These are phyloP conservation scores for Trichechus manatus DNA, from an alignment of 2,113 vertebrate genomes.

Conservation along the genomic window DNA sequence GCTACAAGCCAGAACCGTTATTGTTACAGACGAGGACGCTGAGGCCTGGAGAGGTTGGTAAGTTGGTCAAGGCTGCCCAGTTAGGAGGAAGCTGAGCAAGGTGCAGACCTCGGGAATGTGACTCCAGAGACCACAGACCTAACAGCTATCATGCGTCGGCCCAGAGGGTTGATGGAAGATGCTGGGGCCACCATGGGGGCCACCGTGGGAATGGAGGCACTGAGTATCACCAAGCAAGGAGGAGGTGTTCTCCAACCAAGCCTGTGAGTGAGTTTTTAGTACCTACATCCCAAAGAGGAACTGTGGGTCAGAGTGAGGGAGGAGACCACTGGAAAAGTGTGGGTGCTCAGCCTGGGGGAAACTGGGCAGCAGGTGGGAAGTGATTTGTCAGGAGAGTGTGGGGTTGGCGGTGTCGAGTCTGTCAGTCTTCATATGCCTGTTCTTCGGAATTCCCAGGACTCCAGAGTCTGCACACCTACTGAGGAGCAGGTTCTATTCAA, in stretches of 20 bases:
- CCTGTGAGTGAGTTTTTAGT: neutral
- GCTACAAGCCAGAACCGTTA: neutral
- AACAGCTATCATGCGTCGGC: accelerated
- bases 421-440: neutral
- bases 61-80: no score
- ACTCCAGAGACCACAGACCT: neutral
- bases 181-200: neutral
- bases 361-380: neutral
- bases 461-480: neutral
- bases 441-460: neutral
- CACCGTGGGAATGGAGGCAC: neutral
- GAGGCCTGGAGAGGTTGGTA: neutral
- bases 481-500: neutral
- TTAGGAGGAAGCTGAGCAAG: neutral
- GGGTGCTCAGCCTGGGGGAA: no score
- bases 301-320: neutral
- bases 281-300: neutral
- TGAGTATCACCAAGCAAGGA: accelerated
- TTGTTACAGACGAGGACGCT: neutral
- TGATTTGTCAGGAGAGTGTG: neutral
- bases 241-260: neutral
- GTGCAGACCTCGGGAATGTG: neutral
- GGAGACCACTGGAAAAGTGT: neutral
- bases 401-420: accelerated
- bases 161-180: neutral